Conservation (phyloP, 2,888 invertebrate species). For the Yponomeuta evonymella region DNA sequence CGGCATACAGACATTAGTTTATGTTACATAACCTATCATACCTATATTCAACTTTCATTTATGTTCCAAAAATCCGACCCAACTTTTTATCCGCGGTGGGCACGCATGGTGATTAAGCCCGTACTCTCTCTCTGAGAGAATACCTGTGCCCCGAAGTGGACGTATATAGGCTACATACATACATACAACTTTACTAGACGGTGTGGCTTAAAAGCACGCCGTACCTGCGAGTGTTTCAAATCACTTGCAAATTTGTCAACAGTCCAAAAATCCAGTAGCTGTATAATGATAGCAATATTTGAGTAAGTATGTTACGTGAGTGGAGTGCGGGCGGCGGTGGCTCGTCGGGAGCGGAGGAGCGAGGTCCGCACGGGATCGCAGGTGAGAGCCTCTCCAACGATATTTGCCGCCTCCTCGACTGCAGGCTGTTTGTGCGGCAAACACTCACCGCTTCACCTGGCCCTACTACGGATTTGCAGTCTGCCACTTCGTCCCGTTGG, state of each 20-base stretch:
- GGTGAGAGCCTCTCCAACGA: conserved; percentile 53
- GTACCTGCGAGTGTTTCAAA: background rate
- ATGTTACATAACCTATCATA: too few relatives aligned
- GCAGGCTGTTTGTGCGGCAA: conserved; percentile 57
- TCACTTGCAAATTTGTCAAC: background rate
- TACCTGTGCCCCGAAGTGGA: too few relatives aligned
- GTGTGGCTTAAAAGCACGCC: background rate
- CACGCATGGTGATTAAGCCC: too few relatives aligned
- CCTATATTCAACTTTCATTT: too few relatives aligned
- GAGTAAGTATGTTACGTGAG: conserved; percentile 38
- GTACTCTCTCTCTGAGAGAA: too few relatives aligned
- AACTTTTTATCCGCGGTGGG: too few relatives aligned
- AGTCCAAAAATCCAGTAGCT: background rate
- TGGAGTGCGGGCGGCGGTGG: conserved; percentile 29
- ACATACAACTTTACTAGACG: background rate
- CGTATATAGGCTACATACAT: too few relatives aligned
- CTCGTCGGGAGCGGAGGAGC: conserved; percentile 18
- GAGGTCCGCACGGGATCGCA: conserved; percentile 37
- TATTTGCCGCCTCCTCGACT: conserved; percentile 59
- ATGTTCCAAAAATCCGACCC: too few relatives aligned
- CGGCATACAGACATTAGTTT: too few relatives aligned
- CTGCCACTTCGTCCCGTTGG: background rate
- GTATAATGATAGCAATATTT: conserved; percentile 42
- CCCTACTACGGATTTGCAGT: conserved; percentile 6
- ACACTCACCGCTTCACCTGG: conserved; percentile 34